A percentile compares a stretch with the other conserved stretches of the same genome.
Conservation (phyloP, 2,113 vertebrate species). For the Tychaedon coryphoeus region DNA sequence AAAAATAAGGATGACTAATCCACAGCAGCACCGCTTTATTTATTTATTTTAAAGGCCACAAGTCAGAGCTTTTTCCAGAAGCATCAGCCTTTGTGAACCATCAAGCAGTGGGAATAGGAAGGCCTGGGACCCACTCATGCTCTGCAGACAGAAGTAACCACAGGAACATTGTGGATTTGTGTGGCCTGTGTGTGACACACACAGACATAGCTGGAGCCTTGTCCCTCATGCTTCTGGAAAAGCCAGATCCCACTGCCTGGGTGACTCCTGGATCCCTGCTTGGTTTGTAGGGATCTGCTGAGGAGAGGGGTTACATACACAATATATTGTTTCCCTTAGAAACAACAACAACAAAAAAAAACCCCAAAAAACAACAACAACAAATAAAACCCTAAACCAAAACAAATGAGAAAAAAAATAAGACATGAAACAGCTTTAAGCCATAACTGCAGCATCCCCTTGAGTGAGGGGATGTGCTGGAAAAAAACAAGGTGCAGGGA, state of each 20-base stretch:
- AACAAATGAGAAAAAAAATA: background rate
- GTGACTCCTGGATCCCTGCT: background rate
- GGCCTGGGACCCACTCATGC: background rate
- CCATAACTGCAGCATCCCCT: no score
- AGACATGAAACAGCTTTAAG: background rate
- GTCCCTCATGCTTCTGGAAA: background rate
- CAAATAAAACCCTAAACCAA: background rate
- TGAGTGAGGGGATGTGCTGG: background rate
- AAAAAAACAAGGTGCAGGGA: fast-evolving
- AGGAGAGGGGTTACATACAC: background rate
- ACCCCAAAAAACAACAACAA: fast-evolving
- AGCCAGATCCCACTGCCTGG: background rate
- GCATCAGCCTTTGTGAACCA: background rate
- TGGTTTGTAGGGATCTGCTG: background rate
- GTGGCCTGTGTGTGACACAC: background rate
- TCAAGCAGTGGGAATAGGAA: background rate
- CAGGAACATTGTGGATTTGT: background rate
- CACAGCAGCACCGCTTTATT: background rate
- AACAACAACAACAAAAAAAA: fast-evolving
- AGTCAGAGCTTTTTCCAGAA: constrained; percentile 38
- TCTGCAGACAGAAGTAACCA: background rate
- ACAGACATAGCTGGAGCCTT: background rate
- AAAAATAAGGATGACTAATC: constrained; percentile 47
- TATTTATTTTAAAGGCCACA: background rate
- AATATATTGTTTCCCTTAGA: background rate